These are phyloP conservation scores for Priocnemis perturbator DNA, from an alignment of 2,888 invertebrate genomes.

Conservation along the genomic window DNA sequence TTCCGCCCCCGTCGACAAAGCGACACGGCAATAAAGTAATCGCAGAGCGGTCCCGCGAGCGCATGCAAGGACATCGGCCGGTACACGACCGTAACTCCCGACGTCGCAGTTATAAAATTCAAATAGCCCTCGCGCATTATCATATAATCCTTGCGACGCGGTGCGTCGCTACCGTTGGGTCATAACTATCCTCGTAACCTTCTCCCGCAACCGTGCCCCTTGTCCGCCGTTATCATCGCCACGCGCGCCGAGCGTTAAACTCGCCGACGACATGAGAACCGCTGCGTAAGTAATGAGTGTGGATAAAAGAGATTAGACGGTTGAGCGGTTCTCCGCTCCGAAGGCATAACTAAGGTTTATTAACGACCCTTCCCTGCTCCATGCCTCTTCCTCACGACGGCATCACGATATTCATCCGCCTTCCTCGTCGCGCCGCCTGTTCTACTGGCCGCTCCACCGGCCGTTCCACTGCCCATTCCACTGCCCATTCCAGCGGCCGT, in stretches of 20 bases:
- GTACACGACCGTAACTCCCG: too few species aligned
- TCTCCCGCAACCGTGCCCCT: background rate
- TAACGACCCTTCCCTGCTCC: constrained; percentile 56
- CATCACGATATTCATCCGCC: constrained; percentile 19
- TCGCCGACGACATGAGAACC: constrained; percentile 52
- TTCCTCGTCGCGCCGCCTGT: constrained; percentile 14
- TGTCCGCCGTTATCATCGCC: background rate
- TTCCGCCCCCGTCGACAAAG: too few species aligned
- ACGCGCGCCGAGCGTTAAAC: background rate
- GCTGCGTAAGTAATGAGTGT: constrained; percentile 65
- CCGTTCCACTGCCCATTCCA: constrained; percentile 9
- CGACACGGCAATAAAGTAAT: too few species aligned
- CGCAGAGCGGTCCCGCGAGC: too few species aligned
- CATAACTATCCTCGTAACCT: too few species aligned
- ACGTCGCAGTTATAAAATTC: too few species aligned
- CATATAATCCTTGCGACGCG: too few species aligned
- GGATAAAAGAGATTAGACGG: constrained; percentile 69
- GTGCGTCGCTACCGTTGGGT: too few species aligned
- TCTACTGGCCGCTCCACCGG: constrained; percentile 12
- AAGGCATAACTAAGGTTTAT: constrained; percentile 65
- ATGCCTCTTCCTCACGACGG: constrained; percentile 21
- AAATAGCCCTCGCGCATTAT: too few species aligned
- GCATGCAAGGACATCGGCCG: too few species aligned
- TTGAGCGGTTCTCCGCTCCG: constrained; percentile 58
- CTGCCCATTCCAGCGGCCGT: constrained; percentile 6